Conservation (phyloP, 2,113 vertebrate species). For the Arenaria interpres region DNA sequence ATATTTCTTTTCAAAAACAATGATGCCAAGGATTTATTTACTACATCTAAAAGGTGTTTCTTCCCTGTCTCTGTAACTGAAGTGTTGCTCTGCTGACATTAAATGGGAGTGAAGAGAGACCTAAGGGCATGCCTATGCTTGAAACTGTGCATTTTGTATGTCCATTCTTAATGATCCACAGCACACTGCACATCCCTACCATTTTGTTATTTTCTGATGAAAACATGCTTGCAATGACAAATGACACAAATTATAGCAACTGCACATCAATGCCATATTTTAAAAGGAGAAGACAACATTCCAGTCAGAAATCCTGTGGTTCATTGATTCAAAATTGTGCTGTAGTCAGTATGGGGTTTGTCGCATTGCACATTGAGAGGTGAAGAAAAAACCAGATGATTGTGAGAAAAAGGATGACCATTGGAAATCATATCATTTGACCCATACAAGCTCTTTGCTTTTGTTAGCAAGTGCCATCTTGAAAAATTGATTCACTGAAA, state of each 20-base stretch:
- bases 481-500: background rate
- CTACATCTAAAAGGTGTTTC: background rate
- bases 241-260: background rate
- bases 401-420: background rate
- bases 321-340: background rate
- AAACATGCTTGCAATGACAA: background rate
- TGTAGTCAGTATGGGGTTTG: background rate
- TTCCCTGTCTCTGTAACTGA: background rate
- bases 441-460: background rate
- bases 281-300: background rate
- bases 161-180: background rate
- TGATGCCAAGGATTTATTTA: background rate
- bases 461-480: background rate
- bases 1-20: background rate
- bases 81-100: background rate
- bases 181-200: background rate
- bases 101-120: background rate
- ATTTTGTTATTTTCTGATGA: background rate
- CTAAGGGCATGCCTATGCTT: background rate
- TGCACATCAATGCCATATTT: background rate
- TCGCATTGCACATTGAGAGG: rapidly evolving
- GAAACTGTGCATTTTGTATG: background rate
- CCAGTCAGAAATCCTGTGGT: background rate
- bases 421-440: background rate
- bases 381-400: background rate